These are phyloP conservation scores for Camponotus fellah DNA, from an alignment of 2,888 invertebrate species.

Conservation along the genomic window DNA sequence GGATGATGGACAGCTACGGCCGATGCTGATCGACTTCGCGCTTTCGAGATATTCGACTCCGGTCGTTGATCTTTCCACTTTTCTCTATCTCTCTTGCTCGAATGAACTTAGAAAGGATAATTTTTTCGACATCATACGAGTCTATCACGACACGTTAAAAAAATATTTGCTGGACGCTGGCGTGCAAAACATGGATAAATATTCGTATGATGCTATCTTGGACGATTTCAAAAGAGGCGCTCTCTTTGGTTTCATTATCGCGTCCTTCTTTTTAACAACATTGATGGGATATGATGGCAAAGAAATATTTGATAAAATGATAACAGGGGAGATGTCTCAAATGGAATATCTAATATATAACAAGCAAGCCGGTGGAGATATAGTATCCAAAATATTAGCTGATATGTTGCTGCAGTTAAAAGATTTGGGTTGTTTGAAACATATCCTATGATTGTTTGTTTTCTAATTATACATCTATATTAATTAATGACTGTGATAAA, in stretches of 20 bases:
- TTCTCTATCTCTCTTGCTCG: slow-evolving; percentile 74
- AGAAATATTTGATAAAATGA: rapidly evolving
- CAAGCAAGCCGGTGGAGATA: slow-evolving; percentile 72
- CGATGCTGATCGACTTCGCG: slow-evolving; percentile 79
- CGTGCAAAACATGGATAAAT: slow-evolving; percentile 70
- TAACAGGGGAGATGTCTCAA: no score
- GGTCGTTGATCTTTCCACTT: slow-evolving; percentile 79
- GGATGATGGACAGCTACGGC: slow-evolving; percentile 46
- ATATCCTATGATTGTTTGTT: slow-evolving; percentile 43
- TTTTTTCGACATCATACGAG: slow-evolving; percentile 71
- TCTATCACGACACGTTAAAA: slow-evolving; percentile 77
- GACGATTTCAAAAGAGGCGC: slow-evolving; percentile 76
- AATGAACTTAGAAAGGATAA: slow-evolving; percentile 55
- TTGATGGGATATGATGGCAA: slow-evolving; percentile 28
- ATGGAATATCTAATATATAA: no score
- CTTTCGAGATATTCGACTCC: slow-evolving; percentile 78
- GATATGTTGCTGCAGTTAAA: slow-evolving; percentile 79
- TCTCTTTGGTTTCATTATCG: slow-evolving; percentile 76
- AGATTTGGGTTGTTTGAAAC: slow-evolving; percentile 74
- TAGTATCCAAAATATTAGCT: slow-evolving; percentile 74
- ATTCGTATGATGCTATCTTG: slow-evolving; percentile 75
- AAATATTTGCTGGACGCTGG: slow-evolving; percentile 68
- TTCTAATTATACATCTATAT: not conserved
- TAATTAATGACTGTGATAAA: not conserved
- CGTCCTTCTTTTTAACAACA: slow-evolving; percentile 70